Conservation (phyloP, 2,797 vertebrate genomes). For the Liasis olivaceus region DNA sequence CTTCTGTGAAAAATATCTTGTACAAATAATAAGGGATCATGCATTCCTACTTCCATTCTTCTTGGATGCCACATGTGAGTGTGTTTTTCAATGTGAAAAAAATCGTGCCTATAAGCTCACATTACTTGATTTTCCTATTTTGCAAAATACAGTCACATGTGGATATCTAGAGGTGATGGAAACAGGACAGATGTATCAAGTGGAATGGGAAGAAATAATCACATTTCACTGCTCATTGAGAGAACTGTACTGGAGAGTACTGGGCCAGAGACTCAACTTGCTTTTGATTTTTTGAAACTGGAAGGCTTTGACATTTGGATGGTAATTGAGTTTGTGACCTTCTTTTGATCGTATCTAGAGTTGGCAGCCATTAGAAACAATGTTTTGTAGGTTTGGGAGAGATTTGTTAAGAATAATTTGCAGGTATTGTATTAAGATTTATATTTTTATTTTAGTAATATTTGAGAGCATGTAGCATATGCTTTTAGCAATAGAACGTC, state of each 20-base stretch:
- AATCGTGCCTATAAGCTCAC: not conserved
- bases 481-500: not conserved
- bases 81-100: not conserved
- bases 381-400: not conserved
- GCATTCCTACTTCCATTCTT: not conserved
- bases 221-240: not conserved
- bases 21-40: not conserved
- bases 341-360: constrained; percentile 20
- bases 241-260: not conserved
- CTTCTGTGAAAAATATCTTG: not conserved
- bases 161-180: not conserved
- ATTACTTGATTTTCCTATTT: not conserved
- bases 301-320: not conserved
- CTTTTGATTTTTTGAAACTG: not conserved
- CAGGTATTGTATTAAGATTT: constrained; percentile 1
- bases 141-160: not conserved
- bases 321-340: not conserved
- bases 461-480: not conserved
- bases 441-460: not conserved
- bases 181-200: not conserved
- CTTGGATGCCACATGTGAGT: not conserved
- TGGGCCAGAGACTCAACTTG: not conserved
- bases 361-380: constrained; percentile 2
- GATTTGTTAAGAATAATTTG: constrained; percentile 18
- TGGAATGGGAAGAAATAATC: not conserved